Base-by-base conservation (phyloP, 2,888 invertebrate species). In the Nomada fabriciana region DNA sequence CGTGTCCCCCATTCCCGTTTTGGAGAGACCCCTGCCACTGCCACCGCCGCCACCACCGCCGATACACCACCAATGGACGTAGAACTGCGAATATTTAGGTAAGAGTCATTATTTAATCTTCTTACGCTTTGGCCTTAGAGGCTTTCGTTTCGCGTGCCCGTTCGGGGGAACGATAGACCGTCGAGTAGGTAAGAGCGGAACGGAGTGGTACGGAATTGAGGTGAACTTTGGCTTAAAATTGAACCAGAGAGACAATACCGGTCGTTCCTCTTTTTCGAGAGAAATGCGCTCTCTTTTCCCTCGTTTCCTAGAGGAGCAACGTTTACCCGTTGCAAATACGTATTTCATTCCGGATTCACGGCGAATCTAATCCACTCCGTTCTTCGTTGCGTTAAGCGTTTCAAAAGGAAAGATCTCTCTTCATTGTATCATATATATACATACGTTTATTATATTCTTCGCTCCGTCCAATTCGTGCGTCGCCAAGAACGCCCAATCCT, bases 61-160 rank as follows among this genome's bases (percentile, higher is more conserved):
- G 92, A 95, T 96, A 92, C 96, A 96, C 94, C 96, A 96, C 91
- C 95, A 97, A 93, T 97, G 97, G 97, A 96, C 97, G 96, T 97
- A 97, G 96, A 89, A 86, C 82, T 74, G 81, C 81, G 80, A 79
- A 84, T 84, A 77, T 82, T 88, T 85, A 88, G 87, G 87, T 88
- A 75, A 88, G 86, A 72, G 2, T 18, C 69, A 47, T 76, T 75
- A 70, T 74, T 83, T 67, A 18, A 57, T 77, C 63, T 43, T 23
- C 42, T 69, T 68, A 7, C 57, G 52, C 11, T 67, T 70, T 18
- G 2, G 23, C 61, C 42, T 65, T 43, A 3, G 25, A 52, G 15
- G 1, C 52, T 23, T 43, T 67, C 11, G 55, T 59, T 25, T 29
- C 43, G 4, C 10, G 2, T 42, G 18, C 43, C 5, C 11, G 15